Evolutionary conservation across 2,888 invertebrate genomes (phyloP), one percentile per base, ranked within the genome.

Genomic region (Zhengitettix transpicula): DNA sequence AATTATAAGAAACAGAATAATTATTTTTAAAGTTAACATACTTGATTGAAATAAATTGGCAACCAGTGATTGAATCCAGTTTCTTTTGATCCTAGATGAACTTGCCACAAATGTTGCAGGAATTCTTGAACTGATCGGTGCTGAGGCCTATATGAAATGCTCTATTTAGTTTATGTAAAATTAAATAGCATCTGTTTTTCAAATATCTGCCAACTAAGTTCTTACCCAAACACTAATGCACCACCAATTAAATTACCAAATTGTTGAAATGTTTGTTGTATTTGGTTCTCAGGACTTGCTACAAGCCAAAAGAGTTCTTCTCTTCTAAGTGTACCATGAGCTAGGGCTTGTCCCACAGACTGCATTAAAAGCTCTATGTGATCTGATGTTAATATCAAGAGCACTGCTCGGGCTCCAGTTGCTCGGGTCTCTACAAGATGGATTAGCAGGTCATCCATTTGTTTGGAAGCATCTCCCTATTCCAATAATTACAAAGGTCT

Each of bases 51-150:
- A 61, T 70, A 72, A 44, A 72, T 71, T 28, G 66, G 61, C 64
- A 74, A 72, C 74, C 74, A 75, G 1, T 73, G 72, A 62, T 74
- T 73, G 11, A 63, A 63, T 1, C 60, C 62, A 60, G 70, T 65
- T 42, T 66, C 67, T 52, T 64, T 64, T 1, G 64, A 61, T 52
- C 56, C 40, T 17, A 60, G 54, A 17, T 63, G 55, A 28, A 63
- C 16, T 64, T 57, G 63, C 60, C 63, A 57, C 17, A 65, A 57
- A 60, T 63, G 62, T 15, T 62, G 62, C 42, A 59, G 44, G 57
- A 65, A 65, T n/a, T 65, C 64, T 57, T 60, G 55, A 15, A 62
- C 59, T 51, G 61, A 61, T 57, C 62, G 55, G 55, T 65, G 64
- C 55, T 62, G 53, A 60, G 66, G 60, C 60, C 67, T 67, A 52